Base-by-base conservation (phyloP, 2,797 vertebrate species). In the Coregonus ussuriensis region DNA sequence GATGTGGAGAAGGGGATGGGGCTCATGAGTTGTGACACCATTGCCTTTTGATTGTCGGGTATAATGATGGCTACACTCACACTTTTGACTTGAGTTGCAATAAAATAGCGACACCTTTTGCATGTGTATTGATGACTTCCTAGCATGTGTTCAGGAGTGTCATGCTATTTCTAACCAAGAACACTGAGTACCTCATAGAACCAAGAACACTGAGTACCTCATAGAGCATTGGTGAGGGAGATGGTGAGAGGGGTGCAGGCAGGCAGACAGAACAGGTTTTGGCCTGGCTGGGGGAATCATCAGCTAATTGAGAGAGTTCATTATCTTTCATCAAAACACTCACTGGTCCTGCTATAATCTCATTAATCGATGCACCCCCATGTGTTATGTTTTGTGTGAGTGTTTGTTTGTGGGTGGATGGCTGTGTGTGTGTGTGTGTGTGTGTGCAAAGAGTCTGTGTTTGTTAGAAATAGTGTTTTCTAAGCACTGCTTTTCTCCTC, bases 291-390 rank as follows among this genome's bases (percentile, higher is more conserved):
- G 75, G 68, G n/a, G n/a, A 70, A 70, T 41, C 68, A 81, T 75
- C 72, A 72, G 74, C 74, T 77, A 74, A 56, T 74, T 75, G 73
- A 68, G 75, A 16, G 65, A 75, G 81, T 85, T 84, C 81, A 83
- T 81, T 76, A 73, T 78, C 77, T 83, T 80, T 83, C 81, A 82
- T 85, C 81, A 71, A 81, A 80, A 67, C 65, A 33, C 15, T 76
- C 77, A 83, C 81, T 87, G 79, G 54, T 81, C 83, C 84, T 75
- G 74, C 68, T 37, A 47, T 88, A 88, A 86, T 83, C 87, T 81
- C 63, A 83, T 88, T 88, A 85, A 71, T 80, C 75, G 71, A 56
- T 62, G 76, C 69, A 72, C 69, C 54, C 62, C 70, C 63, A 62
- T 74, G 69, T 74, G 41, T 47, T 47, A 72, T 66, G 65, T 35